Base-by-base conservation (phyloP, 1,140 invertebrate genomes). In the Contarinia nasturtii region DNA sequence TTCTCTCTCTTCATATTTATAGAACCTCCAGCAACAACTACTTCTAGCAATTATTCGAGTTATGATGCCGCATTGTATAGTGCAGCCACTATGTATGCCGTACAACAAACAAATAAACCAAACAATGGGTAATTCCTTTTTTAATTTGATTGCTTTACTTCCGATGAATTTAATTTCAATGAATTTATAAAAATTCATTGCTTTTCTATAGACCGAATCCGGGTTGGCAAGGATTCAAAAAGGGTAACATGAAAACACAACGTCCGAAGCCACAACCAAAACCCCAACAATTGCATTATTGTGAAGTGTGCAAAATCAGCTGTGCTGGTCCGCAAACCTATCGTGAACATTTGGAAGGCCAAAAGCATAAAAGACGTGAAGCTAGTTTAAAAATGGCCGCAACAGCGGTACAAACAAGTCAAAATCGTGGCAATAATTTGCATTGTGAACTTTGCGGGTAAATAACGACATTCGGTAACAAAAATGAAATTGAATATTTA, bases 291-390 rank as follows among this genome's bases (percentile, higher is more conserved):
- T 68, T 93, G 44, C 87, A 92, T 65, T 94, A 93, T 64, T 94
- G 89, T 63, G 89, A 95, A 65, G 87, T 96, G 4, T 98, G 94
- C 67, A 95, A 96, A 61, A 97, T 98, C 57, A 95, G 89, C 51
- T 97, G 91, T 69, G 91, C 89, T 53, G 91, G 91, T 1, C 87
- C 88, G 2, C 86, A 90, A 74, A 95, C 93, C 0, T 98, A 96
- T 65, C 77, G 90, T 47, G 94, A 97, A 63, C 94, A 98, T 74
- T 68, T 98, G 51, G 92, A 95, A 64, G 94, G 94, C 0, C 91
- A 96, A 66, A 94, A 95, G 61, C 94, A 98, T 66, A 98, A 98
- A 69, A 97, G 97, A 72, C 94, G 95, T 62, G 94, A 96, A 62
- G 86, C 86, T 12, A 82, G 86, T 10, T 72, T 82, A 15, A 94